phyloP scores from a whole-genome alignment of 2,113 vertebrate genomes.

The Anarrhichthys ocellatus region DNA sequence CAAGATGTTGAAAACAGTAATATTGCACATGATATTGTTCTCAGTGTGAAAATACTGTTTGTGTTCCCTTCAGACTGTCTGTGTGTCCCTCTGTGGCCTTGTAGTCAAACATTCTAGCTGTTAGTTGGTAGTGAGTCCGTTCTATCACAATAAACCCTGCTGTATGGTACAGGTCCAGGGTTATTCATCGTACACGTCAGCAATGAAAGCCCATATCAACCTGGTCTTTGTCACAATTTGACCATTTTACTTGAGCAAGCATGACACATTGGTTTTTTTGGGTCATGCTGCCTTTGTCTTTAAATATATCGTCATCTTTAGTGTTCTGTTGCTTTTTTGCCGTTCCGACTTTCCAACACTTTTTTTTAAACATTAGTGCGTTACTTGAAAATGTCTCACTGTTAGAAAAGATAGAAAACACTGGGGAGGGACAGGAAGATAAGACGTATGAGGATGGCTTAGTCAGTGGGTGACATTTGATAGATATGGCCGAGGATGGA shows the following conservation, averaged over 20 bases:
- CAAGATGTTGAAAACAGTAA: background rate
- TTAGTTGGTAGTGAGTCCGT: background rate
- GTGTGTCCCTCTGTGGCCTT: background rate
- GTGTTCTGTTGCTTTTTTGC: background rate
- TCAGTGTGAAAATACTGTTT: background rate
- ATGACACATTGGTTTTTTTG: background rate
- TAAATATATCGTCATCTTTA: background rate
- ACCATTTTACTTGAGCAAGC: background rate
- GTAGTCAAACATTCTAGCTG: background rate
- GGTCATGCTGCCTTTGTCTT: background rate
- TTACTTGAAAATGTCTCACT: background rate
- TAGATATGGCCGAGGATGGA: background rate
- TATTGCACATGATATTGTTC: background rate
- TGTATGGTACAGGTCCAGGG: background rate
- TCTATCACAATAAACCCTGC: background rate
- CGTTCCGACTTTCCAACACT: background rate
- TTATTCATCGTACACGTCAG: background rate
- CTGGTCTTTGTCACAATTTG: background rate
- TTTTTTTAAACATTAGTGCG: background rate
- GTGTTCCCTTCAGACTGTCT: background rate
- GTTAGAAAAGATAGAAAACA: background rate
- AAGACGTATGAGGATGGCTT: background rate
- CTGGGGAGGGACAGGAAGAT: background rate
- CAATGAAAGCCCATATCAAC: background rate
- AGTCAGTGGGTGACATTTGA: background rate